Base-by-base conservation (phyloP, 1,140 invertebrate genomes). In the Paralvinella palmiformis region DNA sequence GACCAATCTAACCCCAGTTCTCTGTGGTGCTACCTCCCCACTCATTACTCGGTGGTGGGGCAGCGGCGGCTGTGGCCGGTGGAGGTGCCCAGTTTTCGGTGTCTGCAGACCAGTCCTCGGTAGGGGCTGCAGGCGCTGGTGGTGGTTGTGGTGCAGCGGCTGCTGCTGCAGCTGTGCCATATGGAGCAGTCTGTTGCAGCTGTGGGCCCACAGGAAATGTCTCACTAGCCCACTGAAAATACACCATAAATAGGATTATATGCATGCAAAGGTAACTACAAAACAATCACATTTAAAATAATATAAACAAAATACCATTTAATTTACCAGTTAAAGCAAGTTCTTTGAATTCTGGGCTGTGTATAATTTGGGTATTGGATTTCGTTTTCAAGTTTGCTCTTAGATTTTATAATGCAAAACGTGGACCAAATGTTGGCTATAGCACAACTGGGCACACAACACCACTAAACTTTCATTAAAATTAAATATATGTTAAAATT, bases 1-100 rank as follows among this genome's bases (percentile, higher is more conserved):
- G n/a, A n/a, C n/a, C n/a, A n/a, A n/a, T 72, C 63, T 76, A 76
- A 63, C 79, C 78, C 86, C 86, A 87, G 61, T 85, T 85, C 82
- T 87, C 82, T 81, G 85, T 83, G 80, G 81, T 52, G 73, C 82
- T 66, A n/a, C 75, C 76, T 59, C 77, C 74, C 76, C 79, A 79
- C 48, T 77, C 69, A 36, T 66, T 68, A n/a, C 61, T 61, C 27
- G 55, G 27, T 0, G 55, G 55, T 5, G 27, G 24, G 17, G 55
- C 55, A 0, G 33, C 5, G 36, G 59, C 59, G 4, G 59, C 59
- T 31, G 59, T 55, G 24, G 69, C 35, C 20, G 71, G 60, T 20
- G 76, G 61, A 53, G 68, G 65, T 32, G 73, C 58, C 0, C 52
- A 27, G 37, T 44, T 58, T n/a, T n/a, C n/a, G n/a, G n/a, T n/a